Evolutionary conservation across 1,140 invertebrate species (phyloP), one percentile per base, ranked within the genome.

Genomic region (Orchesella cincta): DNA sequence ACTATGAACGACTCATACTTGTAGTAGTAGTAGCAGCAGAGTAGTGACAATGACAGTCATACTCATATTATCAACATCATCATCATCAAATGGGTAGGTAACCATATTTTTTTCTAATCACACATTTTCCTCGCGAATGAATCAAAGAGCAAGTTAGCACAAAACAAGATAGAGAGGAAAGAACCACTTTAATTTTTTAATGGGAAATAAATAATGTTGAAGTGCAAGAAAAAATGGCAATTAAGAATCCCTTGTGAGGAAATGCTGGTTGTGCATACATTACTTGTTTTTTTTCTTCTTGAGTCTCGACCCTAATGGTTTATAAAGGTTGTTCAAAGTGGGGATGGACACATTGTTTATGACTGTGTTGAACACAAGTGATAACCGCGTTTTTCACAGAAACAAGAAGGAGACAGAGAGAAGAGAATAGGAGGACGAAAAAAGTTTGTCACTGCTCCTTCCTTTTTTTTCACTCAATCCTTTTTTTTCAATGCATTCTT

Each of bases 131-230:
- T n/a, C n/a, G 8, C 23, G 3, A 67, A 67, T 33, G 62, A 5
- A 29, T 67, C 39, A 20, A 46, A 46, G 39, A 20, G 20, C 8
- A 46, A 46, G 39, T 46, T 46, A 20, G 23, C 23, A 23, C 14
- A 67, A 33, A 33, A 67, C 3, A 29, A 67, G 28, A 67, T 29
- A 29, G 62, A 67, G 31, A 67, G 31, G 62, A 67, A 67, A 67
- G 62, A 67, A 31, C 31, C 62, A 67, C 31, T 67, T 67, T 67
- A 67, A 67, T 67, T 67, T 67, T 62, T 67, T 67, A 67, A 67
- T 67, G 62, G 62, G 62, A 67, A 67, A 67, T 67, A 67, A 67
- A 67, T 67, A 67, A 67, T 67, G 62, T 67, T 67, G 62, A 67
- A 67, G 62, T 67, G 62, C 62, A 67, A 67, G 62, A 67, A 67